Conservation (phyloP, 2,888 invertebrate species). For the Iselma pallidipennis region DNA sequence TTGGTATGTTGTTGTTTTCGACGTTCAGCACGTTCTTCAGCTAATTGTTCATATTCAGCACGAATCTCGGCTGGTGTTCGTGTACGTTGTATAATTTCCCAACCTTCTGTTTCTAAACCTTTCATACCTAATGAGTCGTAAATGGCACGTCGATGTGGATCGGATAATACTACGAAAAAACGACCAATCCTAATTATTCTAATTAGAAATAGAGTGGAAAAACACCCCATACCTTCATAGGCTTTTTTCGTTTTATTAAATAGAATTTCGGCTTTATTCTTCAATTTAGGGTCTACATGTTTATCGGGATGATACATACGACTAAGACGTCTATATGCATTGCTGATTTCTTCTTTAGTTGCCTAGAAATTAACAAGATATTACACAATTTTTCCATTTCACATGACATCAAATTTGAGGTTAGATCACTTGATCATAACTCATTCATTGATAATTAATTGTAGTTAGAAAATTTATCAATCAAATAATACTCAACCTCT, state of each 20-base stretch:
- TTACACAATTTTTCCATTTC: slow-evolving; percentile 12
- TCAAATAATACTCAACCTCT: slow-evolving; percentile 66
- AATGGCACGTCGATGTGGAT: slow-evolving; percentile 92
- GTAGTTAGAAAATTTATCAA: neutral
- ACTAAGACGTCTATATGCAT: slow-evolving; percentile 90
- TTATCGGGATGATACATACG: slow-evolving; percentile 97
- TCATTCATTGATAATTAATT: neutral
- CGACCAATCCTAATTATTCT: neutral
- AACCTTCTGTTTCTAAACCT: slow-evolving; percentile 92
- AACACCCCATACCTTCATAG: slow-evolving; percentile 72
- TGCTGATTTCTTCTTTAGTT: slow-evolving; percentile 86
- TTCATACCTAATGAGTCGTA: slow-evolving; percentile 90
- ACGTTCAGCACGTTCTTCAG: slow-evolving; percentile 84
- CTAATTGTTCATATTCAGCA: slow-evolving; percentile 92
- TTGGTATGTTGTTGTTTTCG: slow-evolving; percentile 88
- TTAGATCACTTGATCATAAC: slow-evolving; percentile 14
- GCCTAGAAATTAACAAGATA: slow-evolving; percentile 67
- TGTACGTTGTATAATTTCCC: slow-evolving; percentile 91
- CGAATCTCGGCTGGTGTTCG: slow-evolving; percentile 95
- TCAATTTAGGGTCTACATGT: slow-evolving; percentile 80
- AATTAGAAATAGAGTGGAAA: neutral
- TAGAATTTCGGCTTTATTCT: slow-evolving; percentile 87
- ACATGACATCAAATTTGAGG: slow-evolving; percentile 22
- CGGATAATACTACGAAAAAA: slow-evolving; percentile 75
- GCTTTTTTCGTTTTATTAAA: slow-evolving; percentile 94